These are phyloP conservation scores for Drosophila teissieri DNA, from an alignment of 1,140 invertebrate species.

Conservation along the genomic window DNA sequence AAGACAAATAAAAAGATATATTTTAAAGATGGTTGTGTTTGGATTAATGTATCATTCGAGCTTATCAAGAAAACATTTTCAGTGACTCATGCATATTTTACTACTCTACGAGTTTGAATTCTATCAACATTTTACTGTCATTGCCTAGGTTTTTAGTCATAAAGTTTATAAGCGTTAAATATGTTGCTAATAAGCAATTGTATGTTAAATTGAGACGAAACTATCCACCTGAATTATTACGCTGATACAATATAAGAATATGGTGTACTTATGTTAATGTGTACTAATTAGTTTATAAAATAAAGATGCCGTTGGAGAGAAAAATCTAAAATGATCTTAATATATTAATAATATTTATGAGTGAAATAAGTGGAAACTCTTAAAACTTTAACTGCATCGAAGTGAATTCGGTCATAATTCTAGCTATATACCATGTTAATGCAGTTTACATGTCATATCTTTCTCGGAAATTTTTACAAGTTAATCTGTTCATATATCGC, in stretches of 20 bases:
- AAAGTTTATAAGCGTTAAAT: neutral
- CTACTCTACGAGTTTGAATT: neutral
- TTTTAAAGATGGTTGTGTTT: neutral
- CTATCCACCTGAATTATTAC: neutral
- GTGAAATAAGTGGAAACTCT: neutral
- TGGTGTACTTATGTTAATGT: too few species aligned
- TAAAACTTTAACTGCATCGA: neutral
- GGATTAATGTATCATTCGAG: neutral
- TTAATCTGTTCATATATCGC: neutral
- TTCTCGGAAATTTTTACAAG: neutral
- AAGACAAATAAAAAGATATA: conserved; percentile 1
- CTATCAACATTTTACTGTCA: neutral
- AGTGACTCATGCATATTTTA: neutral
- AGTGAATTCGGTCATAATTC: neutral
- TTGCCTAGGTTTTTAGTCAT: neutral
- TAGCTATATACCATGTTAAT: neutral
- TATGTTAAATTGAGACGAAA: neutral
- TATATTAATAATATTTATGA: too few species aligned
- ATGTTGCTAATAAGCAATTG: too few species aligned
- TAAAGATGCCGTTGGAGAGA: too few species aligned
- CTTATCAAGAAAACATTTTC: conserved; percentile 1
- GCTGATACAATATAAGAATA: too few species aligned
- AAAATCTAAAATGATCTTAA: too few species aligned
- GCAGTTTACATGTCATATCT: neutral
- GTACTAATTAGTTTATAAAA: too few species aligned